Evolutionary conservation across 2,888 invertebrate species (phyloP).

Genomic region (Xestia rhomboidea): DNA sequence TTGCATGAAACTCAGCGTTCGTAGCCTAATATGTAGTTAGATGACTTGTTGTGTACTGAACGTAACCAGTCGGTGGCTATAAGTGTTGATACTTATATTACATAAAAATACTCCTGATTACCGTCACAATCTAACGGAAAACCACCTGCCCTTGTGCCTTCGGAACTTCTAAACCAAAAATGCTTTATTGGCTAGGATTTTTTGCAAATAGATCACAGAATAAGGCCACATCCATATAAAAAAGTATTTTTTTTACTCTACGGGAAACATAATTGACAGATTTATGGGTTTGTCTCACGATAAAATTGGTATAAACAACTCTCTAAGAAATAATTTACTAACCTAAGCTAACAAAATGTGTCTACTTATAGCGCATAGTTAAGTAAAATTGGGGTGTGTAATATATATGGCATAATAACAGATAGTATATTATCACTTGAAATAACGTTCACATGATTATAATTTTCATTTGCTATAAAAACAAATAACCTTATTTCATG

Average conservation of each 20-base stretch:
- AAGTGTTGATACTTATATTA: neutral
- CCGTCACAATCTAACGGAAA: constrained; percentile 23
- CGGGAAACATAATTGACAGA: constrained; percentile 44
- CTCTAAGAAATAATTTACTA: neutral
- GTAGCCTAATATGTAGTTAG: neutral
- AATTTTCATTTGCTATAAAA: no score
- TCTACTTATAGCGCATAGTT: no score
- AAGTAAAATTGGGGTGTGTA: no score
- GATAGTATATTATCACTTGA: no score
- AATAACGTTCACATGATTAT: no score
- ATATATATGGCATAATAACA: no score
- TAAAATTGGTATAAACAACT: constrained; percentile 22
- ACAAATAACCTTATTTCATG: no score
- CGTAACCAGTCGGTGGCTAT: no score
- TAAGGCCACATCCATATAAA: constrained; percentile 24
- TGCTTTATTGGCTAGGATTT: constrained; percentile 35
- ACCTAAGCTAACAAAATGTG: neutral
- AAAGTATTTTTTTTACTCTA: constrained; percentile 20
- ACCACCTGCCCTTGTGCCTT: constrained; percentile 10
- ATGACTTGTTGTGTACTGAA: neutral
- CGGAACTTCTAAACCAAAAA: constrained; percentile 23
- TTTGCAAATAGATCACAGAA: constrained; percentile 26
- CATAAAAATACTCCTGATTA: neutral
- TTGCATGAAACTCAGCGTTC: no score
- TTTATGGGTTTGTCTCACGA: constrained; percentile 36